These are phyloP conservation scores for Penaeus japonicus DNA, from an alignment of 1,140 invertebrate species.

Conservation along the genomic window DNA sequence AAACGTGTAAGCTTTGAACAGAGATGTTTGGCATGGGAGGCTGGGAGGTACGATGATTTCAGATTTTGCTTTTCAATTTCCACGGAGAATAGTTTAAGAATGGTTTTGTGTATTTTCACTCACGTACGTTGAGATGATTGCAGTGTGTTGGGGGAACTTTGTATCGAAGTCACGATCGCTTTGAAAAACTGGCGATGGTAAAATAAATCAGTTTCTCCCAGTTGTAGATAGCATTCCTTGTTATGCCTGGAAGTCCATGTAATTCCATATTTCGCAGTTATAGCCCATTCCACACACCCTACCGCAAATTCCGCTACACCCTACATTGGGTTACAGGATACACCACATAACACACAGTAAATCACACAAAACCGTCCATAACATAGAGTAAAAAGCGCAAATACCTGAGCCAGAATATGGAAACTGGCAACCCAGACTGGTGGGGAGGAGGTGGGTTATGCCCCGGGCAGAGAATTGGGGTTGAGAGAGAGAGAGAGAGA, in stretches of 20 bases:
- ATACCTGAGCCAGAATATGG: neutral
- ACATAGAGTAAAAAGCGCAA: neutral
- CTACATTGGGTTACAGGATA: too few species aligned
- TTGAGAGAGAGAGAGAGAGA: slow-evolving; percentile 10
- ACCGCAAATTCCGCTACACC: too few species aligned
- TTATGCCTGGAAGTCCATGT: too few species aligned
- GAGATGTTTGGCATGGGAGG: slow-evolving; percentile 39
- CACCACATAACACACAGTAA: too few species aligned
- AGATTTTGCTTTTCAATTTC: neutral
- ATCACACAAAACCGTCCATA: too few species aligned
- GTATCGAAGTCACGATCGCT: too few species aligned
- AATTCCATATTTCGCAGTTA: too few species aligned
- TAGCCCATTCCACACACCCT: too few species aligned
- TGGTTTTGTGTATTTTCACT: neutral
- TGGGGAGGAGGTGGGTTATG: neutral
- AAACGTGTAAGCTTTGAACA: slow-evolving; percentile 49
- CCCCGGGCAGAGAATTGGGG: neutral
- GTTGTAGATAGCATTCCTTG: too few species aligned
- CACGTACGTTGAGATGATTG: neutral
- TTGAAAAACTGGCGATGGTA: too few species aligned
- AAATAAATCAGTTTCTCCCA: too few species aligned
- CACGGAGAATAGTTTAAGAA: neutral
- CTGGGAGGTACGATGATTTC: slow-evolving; percentile 33
- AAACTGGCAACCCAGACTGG: neutral
- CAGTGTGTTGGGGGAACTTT: too few species aligned